Conservation (phyloP, 2,797 vertebrate genomes). For the Luscinia luscinia region DNA sequence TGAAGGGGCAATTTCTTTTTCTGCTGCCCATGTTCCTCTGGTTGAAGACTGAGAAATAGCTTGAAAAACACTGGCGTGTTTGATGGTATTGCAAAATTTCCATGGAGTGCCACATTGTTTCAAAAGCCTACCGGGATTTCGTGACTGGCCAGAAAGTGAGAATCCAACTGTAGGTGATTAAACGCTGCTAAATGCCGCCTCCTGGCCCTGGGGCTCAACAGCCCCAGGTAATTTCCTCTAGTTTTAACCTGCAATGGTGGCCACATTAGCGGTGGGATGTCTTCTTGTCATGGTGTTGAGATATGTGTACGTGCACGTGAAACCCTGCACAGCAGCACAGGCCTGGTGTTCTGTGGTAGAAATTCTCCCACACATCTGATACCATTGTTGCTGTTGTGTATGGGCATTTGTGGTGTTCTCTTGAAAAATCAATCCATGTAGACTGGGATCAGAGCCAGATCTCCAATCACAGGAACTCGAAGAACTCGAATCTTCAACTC, state of each 20-base stretch:
- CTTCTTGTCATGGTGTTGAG: background rate
- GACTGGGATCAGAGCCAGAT: background rate
- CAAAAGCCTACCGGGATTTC: background rate
- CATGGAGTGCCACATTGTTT: too few relatives aligned
- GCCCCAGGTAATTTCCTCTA: too few relatives aligned
- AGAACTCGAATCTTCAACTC: background rate
- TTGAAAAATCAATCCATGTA: background rate
- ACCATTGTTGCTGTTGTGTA: too few relatives aligned
- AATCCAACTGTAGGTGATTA: background rate
- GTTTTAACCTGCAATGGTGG: background rate
- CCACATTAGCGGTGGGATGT: background rate
- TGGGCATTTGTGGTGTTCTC: too few relatives aligned
- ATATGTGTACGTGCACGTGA: background rate
- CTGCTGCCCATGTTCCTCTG: too few relatives aligned
- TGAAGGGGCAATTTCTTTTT: too few relatives aligned
- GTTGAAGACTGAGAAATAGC: too few relatives aligned
- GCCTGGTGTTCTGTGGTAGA: background rate
- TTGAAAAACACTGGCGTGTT: too few relatives aligned
- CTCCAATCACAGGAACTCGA: background rate
- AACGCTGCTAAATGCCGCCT: background rate
- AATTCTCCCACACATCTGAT: background rate
- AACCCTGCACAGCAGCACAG: background rate
- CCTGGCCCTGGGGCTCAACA: too few relatives aligned
- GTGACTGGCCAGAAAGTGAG: too few relatives aligned
- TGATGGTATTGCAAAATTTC: background rate